phyloP scores from a whole-genome alignment of 2,888 invertebrate genomes.

The Melieria picta region DNA sequence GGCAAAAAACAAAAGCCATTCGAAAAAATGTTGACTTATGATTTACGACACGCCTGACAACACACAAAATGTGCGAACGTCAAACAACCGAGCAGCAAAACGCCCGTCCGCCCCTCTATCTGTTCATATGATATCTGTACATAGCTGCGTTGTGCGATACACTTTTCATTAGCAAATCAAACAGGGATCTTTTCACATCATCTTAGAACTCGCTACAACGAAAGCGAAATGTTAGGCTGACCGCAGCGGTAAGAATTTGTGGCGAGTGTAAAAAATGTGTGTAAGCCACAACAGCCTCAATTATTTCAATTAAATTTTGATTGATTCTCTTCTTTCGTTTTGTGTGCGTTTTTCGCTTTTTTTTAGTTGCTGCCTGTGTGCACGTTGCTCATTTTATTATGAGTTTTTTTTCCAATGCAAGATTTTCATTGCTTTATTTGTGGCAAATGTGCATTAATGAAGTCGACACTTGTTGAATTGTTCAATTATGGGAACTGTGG shows the following conservation, averaged over 20 bases:
- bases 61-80: no score
- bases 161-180: conserved; percentile 31
- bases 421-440: conserved; percentile 1
- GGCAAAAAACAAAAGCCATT: neutral
- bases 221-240: neutral
- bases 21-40: conserved; percentile 16
- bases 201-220: neutral
- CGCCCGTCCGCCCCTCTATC: no score
- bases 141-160: conserved; percentile 27
- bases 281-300: conserved; percentile 34
- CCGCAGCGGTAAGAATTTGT: neutral
- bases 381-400: conserved; percentile 1
- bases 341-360: conserved; percentile 4
- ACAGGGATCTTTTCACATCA: neutral
- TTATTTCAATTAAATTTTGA: conserved; percentile 38
- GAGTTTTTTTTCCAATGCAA: neutral
- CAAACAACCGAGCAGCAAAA: no score
- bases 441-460: conserved; percentile 14
- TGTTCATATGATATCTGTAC: neutral
- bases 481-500: conserved; percentile 33
- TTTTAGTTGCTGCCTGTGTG: conserved; percentile 4
- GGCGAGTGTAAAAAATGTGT: neutral
- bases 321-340: conserved; percentile 21
- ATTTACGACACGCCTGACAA: conserved; percentile 25
- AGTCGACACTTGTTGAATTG: conserved; percentile 32